Evolutionary conservation across 1,140 invertebrate genomes (phyloP).

Genomic region (Drosophila santomea): DNA sequence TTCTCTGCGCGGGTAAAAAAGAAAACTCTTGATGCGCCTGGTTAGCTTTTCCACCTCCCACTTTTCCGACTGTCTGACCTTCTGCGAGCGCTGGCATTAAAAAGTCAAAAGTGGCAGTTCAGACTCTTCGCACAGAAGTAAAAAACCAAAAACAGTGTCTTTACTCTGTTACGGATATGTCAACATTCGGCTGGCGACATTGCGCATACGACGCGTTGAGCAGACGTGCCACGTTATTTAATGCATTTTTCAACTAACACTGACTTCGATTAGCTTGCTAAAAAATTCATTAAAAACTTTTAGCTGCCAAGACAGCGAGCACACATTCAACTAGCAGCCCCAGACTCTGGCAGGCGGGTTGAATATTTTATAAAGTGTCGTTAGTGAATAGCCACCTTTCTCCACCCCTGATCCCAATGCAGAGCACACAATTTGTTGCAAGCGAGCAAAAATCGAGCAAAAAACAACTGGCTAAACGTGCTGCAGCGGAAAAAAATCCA

Average conservation of each 20-base stretch:
- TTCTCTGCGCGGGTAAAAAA: conserved; percentile 6
- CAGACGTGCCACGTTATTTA: conserved; percentile 53
- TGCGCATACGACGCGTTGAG: conserved; percentile 56
- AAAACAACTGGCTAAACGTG: conserved; percentile 49
- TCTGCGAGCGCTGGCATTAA: conserved; percentile 20
- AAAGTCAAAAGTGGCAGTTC: conserved; percentile 34
- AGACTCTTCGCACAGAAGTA: background rate
- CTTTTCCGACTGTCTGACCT: conserved; percentile 35
- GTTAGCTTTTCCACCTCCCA: conserved; percentile 20
- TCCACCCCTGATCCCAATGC: conserved; percentile 9
- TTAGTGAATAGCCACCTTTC: conserved; percentile 53
- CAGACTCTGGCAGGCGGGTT: conserved; percentile 48
- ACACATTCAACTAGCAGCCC: conserved; percentile 21
- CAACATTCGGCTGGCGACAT: conserved; percentile 30
- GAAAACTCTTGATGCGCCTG: conserved; percentile 21
- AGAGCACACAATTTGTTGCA: conserved; percentile 75
- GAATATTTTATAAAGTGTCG: conserved; percentile 83
- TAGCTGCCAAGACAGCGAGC: conserved; percentile 60
- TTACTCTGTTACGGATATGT: conserved; percentile 5
- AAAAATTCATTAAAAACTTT: conserved; percentile 83
- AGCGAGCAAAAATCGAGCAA: conserved; percentile 36
- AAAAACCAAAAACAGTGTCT: background rate
- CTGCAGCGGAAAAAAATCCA: conserved; percentile 29
- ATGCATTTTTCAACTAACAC: conserved; percentile 75
- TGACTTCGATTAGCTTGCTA: conserved; percentile 80